Evolutionary conservation across 2,888 invertebrate species (phyloP), one percentile per base, ranked within the genome.

Genomic region (Polydrusus pterygomalis): DNA sequence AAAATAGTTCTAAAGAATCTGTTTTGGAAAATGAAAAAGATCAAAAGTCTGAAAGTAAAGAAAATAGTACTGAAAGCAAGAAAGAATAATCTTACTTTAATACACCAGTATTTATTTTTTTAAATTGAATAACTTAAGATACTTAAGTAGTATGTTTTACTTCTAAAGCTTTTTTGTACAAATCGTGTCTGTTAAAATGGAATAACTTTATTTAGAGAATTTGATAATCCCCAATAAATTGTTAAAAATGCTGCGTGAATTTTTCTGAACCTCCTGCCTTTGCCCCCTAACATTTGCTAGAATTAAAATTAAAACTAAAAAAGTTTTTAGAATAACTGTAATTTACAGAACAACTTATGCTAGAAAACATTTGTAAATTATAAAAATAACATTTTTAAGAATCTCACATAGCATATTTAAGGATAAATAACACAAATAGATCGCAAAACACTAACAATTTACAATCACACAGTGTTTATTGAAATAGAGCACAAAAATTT

Each of bases 371-470:
- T 17, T 47, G 43, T 47, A 47, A 47, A 47, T 47, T 47, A 47
- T 47, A 47, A 47, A 47, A 47, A 47, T 47, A 47, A 47, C 47
- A 47, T 47, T 47, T n/a, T 47, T 47, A 17, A 17, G 15, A 47
- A 47, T 47, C 13, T 17, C 8, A 17, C 13, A 47, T 6, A 47
- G 47, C 17, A 34, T 34, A 15, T 17, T 47, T 17, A 47, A 47
- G 7, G 6, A 9, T 17, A 15, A 47, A 6, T n/a, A 15, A 17
- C 17, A 47, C 17, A 47, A 45, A 17, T 9, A 17, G 17, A 15
- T 47, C 8, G 17, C 17, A 45, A 45, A 45, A 13, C 13, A 17
- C 47, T 17, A 47, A 47, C 15, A 47, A 47, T 7, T 17, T 47
- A 17, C 17, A n/a, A 47, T 47, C 47, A 47, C 7, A 45, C n/a